Percentiles rank a stretch among this genome's conserved stretches.
Conservation (phyloP, 2,888 invertebrate genomes). For the Globia sparganii region DNA sequence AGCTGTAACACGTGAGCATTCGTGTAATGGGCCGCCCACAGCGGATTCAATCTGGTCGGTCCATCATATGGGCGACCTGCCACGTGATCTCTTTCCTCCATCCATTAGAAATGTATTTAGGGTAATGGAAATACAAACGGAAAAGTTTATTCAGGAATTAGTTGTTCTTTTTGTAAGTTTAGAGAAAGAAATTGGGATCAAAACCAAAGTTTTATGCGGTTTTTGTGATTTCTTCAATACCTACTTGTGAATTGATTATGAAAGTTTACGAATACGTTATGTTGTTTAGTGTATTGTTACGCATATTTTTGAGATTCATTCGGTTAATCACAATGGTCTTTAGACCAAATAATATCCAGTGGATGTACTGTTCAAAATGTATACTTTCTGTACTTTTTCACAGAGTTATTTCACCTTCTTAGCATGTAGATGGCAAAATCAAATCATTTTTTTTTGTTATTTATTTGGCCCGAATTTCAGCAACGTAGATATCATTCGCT, state of each 20-base stretch:
- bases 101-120: conserved; percentile 40
- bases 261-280: conserved; percentile 6
- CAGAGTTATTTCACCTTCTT: background rate
- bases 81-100: background rate
- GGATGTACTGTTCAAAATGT: background rate
- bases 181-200: conserved; percentile 5
- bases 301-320: background rate
- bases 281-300: background rate
- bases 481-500: background rate
- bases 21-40: background rate
- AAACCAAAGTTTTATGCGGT: conserved; percentile 13
- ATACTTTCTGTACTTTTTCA: background rate
- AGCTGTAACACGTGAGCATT: too few species aligned
- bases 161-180: conserved; percentile 14
- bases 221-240: conserved; percentile 4
- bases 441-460: too few species aligned
- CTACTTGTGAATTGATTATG: conserved; percentile 20
- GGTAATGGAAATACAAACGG: conserved; percentile 25
- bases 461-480: background rate
- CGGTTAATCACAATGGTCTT: background rate
- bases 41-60: background rate
- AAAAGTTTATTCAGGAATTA: conserved; percentile 18
- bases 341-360: background rate
- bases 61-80: background rate
- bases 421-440: too few species aligned